phyloP scores from a whole-genome alignment of 2,797 vertebrate species.

The Hippopotamyrus pictus region DNA sequence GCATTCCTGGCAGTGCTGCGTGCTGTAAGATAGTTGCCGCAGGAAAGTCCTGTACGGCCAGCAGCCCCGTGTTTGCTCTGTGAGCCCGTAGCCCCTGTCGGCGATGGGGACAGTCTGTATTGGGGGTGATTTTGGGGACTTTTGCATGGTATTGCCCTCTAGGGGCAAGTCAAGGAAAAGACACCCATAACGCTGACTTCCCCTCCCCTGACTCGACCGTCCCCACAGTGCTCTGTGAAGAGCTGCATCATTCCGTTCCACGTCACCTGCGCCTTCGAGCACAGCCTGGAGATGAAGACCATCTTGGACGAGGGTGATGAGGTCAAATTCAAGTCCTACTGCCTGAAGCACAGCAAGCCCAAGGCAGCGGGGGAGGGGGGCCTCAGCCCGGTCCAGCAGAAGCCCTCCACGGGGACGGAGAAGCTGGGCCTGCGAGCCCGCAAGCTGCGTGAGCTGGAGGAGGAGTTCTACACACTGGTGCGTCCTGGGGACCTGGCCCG shows the following conservation, averaged over 20 bases:
- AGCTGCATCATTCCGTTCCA: slow-evolving; percentile 97
- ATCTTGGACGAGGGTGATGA: slow-evolving; percentile 93
- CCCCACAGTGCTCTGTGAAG: slow-evolving; percentile 85
- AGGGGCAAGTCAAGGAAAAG: background rate
- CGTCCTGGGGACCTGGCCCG: slow-evolving; percentile 73
- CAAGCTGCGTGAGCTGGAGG: slow-evolving; percentile 89
- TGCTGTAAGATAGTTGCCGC: background rate
- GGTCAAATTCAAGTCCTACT: slow-evolving; percentile 95
- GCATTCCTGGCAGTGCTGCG: background rate
- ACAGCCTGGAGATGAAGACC: slow-evolving; percentile 96
- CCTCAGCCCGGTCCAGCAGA: slow-evolving; percentile 67
- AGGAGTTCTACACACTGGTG: slow-evolving; percentile 85
- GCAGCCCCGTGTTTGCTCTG: background rate
- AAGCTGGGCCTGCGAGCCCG: slow-evolving; percentile 84
- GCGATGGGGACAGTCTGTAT: background rate
- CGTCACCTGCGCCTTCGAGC: slow-evolving; percentile 97
- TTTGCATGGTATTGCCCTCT: background rate
- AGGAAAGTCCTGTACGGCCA: background rate
- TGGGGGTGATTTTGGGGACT: background rate
- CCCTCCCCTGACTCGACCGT: too few relatives aligned
- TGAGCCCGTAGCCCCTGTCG: too few relatives aligned
- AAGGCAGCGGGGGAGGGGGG: slow-evolving; percentile 64
- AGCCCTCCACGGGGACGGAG: slow-evolving; percentile 68
- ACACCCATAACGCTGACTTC: background rate
- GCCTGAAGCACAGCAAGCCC: slow-evolving; percentile 91